phyloP scores from a whole-genome alignment of 2,888 invertebrate species.

The Esperia sulphurella region DNA sequence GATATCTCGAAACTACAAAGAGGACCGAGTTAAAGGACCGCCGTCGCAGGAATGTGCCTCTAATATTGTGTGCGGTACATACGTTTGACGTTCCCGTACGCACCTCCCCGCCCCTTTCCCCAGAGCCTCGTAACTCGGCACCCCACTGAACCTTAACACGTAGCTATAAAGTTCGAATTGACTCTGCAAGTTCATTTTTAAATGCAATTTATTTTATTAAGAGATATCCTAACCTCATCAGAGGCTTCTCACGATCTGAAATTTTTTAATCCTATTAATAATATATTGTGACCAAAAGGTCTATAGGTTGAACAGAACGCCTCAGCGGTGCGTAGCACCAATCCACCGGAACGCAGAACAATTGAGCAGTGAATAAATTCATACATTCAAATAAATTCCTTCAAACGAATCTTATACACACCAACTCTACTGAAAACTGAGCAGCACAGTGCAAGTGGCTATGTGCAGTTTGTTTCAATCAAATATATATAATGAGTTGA shows the following conservation, averaged over 20 bases:
- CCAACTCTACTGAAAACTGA: conserved; percentile 42
- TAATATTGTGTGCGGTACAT: no score
- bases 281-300: background rate
- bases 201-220: background rate
- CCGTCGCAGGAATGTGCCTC: no score
- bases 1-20: no score
- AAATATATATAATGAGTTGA: background rate
- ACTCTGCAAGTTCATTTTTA: background rate
- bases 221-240: no score
- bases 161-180: background rate
- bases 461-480: background rate
- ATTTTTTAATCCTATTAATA: background rate
- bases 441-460: conserved; percentile 23
- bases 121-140: no score
- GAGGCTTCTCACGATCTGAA: background rate
- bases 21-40: no score
- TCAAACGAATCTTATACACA: conserved; percentile 19
- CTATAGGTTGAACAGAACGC: conserved; percentile 3
- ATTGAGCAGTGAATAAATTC: conserved; percentile 38
- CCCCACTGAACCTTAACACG: no score
- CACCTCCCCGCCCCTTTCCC: no score
- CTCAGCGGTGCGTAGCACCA: no score
- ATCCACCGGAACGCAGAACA: conserved; percentile 23
- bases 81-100: no score
- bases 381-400: conserved; percentile 9